Conservation (phyloP, 2,113 vertebrate genomes). For the Sinocyclocheilus maitianheensis region DNA sequence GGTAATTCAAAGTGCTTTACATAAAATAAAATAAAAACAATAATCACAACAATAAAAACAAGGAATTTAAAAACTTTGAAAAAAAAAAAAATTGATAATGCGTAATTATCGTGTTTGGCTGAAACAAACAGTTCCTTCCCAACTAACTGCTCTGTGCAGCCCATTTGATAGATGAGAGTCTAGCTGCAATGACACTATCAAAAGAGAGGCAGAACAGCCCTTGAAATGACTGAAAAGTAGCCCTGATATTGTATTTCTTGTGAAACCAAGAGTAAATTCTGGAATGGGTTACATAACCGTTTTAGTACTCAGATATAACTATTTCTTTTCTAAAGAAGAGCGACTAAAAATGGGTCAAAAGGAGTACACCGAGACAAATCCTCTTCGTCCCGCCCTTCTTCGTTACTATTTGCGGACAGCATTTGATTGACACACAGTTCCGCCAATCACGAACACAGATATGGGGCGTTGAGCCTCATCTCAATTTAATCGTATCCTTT, state of each 20-base stretch:
- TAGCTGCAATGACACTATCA: background rate
- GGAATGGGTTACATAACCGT: background rate
- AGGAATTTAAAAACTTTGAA: no score
- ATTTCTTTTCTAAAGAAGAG: background rate
- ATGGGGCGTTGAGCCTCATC: no score
- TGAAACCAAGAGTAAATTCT: background rate
- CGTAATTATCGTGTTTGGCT: background rate
- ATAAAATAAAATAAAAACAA: no score
- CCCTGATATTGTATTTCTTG: background rate
- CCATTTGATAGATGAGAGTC: background rate
- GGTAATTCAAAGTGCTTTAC: no score
- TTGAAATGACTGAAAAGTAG: background rate
- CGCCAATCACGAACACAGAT: no score
- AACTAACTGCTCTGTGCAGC: background rate
- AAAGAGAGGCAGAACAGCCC: background rate
- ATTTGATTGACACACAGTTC: no score
- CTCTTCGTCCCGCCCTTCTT: background rate
- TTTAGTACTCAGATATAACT: background rate
- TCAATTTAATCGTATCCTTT: no score
- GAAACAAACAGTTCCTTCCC: background rate
- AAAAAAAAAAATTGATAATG: background rate
- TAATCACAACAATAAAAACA: no score
- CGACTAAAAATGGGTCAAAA: slow-evolving; percentile 9
- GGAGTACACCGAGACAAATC: background rate
- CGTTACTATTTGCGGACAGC: no score